Evolutionary conservation across 2,797 vertebrate species (phyloP), one percentile per base, ranked within the genome.

Genomic region (Ctenopoma kingsleyae): DNA sequence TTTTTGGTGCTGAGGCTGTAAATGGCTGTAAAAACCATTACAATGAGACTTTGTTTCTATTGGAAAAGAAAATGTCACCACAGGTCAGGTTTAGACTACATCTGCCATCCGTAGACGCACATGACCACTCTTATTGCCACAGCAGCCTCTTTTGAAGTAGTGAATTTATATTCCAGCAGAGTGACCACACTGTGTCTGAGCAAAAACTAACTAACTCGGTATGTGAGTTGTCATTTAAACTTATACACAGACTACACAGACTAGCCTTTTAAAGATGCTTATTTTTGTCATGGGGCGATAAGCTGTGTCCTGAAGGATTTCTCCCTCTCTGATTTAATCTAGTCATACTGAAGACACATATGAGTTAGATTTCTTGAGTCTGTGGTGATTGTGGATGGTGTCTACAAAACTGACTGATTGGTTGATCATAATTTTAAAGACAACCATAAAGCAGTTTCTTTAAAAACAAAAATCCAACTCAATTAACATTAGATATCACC

Each of bases 11-110:
- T 61, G 58, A 74, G 74, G 68, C 78, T 86, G 82, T 38, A 32
- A 32, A 74, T 72, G 72, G 59, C 76, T 87, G 84, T 65, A 81
- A 84, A 92, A 89, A 71, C 67, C 84, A 87, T 90, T 70, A 91
- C 88, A 92, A 88, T 89, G 78, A 75, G 78, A 87, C 80, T 80
- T 85, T 90, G 86, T 90, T 81, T 87, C 69, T 85, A 73, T 78
- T 65, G 41, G 57, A 62, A 59, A 80, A 58, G 76, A 86, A 85
- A 68, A 88, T 5, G 75, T 88, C 82, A 79, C 63, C 58, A 63
- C 80, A 74, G 82, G 82, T 87, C 86, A 77, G 72, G 71, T 67
- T 89, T 63, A 79, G 81, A 83, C 74, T 65, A 76, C 51, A 47
- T 89, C 81, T 69, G 46, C 74, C 69, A 64, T 67, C 75, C 50